Evolutionary conservation across 2,797 vertebrate species (phyloP), one percentile per base, ranked within the genome.

Genomic region (Gadopsis bispinosus): DNA sequence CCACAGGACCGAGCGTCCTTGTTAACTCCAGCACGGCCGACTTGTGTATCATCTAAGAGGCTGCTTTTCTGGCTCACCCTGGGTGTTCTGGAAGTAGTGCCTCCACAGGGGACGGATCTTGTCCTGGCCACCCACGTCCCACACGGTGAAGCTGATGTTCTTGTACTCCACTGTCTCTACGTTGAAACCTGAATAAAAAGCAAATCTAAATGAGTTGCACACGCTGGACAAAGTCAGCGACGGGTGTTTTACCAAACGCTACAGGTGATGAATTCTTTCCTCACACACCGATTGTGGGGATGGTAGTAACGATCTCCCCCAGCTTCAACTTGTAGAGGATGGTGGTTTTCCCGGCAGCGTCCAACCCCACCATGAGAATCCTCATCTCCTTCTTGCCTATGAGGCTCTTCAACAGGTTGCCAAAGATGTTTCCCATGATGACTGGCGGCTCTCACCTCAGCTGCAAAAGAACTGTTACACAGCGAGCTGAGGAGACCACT

Each of bases 111-210:
- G 97, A 63, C 98, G 96, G 90, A 99, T 99, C 93, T 99, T 99
- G 94, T 99, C 98, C 94, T 99, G 98, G 91, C 98, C 98, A 74
- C 98, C 98, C 60, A 99, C 98, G 0, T 99, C 98, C 98, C 98
- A 99, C 81, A 99, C 98, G 1, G 98, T 99, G 92, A 99, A 99
- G 94, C 97, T 98, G 94, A 99, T 99, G 92, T 99, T 99, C 95
- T 98, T 99, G 94, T 99, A 99, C 74, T 99, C 98, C 84, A 99
- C 98, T 0, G 98, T 99, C 93, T 99, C 98, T 48, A 99, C 98
- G 1, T 99, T 99, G 92, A 99, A 99, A 11, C 97, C 97, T 99
- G 91, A 68, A 73, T 60, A 56, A 70, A 77, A 76, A 76, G 51
- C 13, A 64, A 65, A 78, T 47, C 9, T 53, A 79, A 35, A 61